Evolutionary conservation across 2,797 vertebrate species (phyloP), one percentile per base, ranked within the genome.

Genomic region (Channallabes apus): DNA sequence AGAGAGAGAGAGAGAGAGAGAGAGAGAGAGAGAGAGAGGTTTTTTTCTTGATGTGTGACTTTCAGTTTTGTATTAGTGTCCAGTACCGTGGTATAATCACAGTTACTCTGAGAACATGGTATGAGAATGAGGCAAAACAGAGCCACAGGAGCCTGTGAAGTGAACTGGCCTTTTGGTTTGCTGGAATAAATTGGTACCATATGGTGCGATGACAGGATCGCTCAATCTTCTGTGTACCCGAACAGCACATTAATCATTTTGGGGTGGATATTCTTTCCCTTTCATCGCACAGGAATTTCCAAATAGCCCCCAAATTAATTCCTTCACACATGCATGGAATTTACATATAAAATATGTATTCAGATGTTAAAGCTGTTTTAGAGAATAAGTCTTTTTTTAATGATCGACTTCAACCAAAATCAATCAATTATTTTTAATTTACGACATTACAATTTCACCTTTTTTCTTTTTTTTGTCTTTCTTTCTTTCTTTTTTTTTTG

Each of bases 211-310:
- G 94, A 95, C 94, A 96, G 94, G 92, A 95, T 95, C 94, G 94
- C 94, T 95, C 94, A 95, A 95, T 95, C 94, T 95, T 95, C 93
- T 94, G 93, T 94, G 93, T 94, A 95, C 94, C 94, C 95, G 93
- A 94, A 94, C 94, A 95, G 93, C 94, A 94, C 94, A 96, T 95
- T 95, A 94, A 96, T 95, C 94, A 95, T 94, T 95, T 94, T 90
- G 92, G 76, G 88, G 80, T 91, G 94, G 92, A 93, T 93, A 94
- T 95, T 94, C 93, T 94, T 93, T 93, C 90, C 90, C 93, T 95
- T 95, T 95, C 94, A 95, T 95, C 94, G 94, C 93, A 92, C 91
- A 93, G 93, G 94, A 94, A 95, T 95, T 94, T 95, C 91, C 92
- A 94, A 94, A 94, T 93, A 93, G 90, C 90, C 91, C 79, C 89